These are phyloP conservation scores for Eudemis profundana DNA, from an alignment of 2,888 invertebrate genomes.

Conservation along the genomic window DNA sequence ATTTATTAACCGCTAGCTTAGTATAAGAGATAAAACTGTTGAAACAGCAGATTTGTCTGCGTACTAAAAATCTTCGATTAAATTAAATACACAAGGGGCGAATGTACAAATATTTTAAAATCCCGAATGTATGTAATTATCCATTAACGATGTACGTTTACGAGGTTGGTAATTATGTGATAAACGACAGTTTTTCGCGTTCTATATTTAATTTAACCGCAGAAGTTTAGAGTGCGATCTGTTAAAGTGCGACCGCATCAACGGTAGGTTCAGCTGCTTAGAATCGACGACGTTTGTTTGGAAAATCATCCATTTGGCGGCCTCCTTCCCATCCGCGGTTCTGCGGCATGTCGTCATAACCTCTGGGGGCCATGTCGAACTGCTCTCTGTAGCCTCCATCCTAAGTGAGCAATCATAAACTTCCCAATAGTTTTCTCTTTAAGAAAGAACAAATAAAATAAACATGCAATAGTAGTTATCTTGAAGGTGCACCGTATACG, in stretches of 20 bases:
- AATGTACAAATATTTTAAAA: background rate
- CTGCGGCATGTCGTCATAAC: slow-evolving; percentile 80
- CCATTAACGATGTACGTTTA: background rate
- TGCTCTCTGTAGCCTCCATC: slow-evolving; percentile 84
- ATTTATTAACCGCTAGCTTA: slow-evolving; percentile 6
- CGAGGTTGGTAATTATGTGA: background rate
- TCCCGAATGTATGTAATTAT: background rate
- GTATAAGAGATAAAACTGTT: slow-evolving; percentile 26
- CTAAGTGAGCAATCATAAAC: slow-evolving; percentile 83
- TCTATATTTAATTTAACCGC: slow-evolving; percentile 38
- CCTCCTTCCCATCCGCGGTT: slow-evolving; percentile 85
- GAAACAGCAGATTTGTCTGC: slow-evolving; percentile 13
- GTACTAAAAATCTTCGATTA: slow-evolving; percentile 30
- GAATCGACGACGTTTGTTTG: slow-evolving; percentile 88
- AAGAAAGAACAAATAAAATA: slow-evolving; percentile 45
- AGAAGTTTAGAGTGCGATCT: slow-evolving; percentile 12
- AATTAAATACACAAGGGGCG: slow-evolving; percentile 27
- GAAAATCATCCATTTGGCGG: slow-evolving; percentile 87
- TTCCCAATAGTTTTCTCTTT: slow-evolving; percentile 72
- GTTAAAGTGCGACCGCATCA: slow-evolving; percentile 44
- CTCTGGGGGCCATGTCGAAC: slow-evolving; percentile 81
- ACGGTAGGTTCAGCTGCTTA: slow-evolving; percentile 62
- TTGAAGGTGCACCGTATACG: background rate
- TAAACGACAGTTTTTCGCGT: background rate
- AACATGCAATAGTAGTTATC: slow-evolving; percentile 37